phyloP scores from a whole-genome alignment of 2,113 vertebrate genomes.

The Megaleporinus macrocephalus region DNA sequence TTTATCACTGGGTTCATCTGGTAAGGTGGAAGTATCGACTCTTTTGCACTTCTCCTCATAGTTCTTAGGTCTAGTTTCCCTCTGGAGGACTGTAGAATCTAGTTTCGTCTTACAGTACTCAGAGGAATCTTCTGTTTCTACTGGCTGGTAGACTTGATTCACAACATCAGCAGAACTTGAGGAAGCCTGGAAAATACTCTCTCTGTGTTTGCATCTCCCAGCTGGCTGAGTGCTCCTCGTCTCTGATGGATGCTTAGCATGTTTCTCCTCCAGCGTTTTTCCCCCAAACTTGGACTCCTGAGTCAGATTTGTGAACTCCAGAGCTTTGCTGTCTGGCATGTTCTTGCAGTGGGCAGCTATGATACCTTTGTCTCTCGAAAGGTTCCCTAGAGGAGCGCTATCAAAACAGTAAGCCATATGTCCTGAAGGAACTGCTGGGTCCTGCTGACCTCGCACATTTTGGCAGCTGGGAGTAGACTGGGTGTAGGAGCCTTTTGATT shows the following conservation, averaged over 20 bases:
- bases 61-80: slow-evolving; percentile 50
- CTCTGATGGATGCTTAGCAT: slow-evolving; percentile 65
- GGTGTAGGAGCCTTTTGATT: slow-evolving; percentile 33
- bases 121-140: slow-evolving; percentile 38
- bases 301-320: slow-evolving; percentile 62
- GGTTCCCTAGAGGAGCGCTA: slow-evolving; percentile 43
- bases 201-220: slow-evolving; percentile 63
- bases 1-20: slow-evolving; percentile 50
- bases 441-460: slow-evolving; percentile 11
- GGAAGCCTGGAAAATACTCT: slow-evolving; percentile 37
- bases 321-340: slow-evolving; percentile 54
- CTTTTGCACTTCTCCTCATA: slow-evolving; percentile 65
- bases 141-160: slow-evolving; percentile 32
- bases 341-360: slow-evolving; percentile 62
- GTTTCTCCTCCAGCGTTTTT: slow-evolving; percentile 59
- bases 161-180: slow-evolving; percentile 48
- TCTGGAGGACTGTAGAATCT: slow-evolving; percentile 63
- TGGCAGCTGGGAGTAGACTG: slow-evolving; percentile 39
- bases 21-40: slow-evolving; percentile 52
- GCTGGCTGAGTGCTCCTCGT: slow-evolving; percentile 65
- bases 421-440: slow-evolving; percentile 1
- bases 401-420: slow-evolving; percentile 10
- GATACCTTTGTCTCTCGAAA: slow-evolving; percentile 48
- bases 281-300: slow-evolving; percentile 65
- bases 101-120: slow-evolving; percentile 45